Conservation (phyloP, 2,888 invertebrate genomes). For the Archips crataeganus region DNA sequence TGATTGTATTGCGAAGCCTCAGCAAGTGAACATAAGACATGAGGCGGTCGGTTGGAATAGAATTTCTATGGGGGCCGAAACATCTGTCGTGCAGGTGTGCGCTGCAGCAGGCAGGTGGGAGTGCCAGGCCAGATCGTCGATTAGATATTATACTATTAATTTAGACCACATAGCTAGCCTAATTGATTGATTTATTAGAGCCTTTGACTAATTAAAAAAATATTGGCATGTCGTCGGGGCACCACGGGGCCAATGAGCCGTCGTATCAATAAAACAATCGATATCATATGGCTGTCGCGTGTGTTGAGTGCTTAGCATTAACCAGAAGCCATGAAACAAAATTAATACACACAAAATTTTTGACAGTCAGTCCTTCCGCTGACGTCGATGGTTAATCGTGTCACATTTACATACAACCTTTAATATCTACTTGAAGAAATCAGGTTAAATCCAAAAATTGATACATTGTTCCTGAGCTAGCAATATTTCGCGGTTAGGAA, state of each 20-base stretch:
- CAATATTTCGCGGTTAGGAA: too few relatives aligned
- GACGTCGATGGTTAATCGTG: too few relatives aligned
- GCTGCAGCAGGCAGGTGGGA: constrained; percentile 49
- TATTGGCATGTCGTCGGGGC: background rate
- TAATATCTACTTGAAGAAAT: too few relatives aligned
- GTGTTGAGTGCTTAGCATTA: too few relatives aligned
- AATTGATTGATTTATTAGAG: constrained; percentile 15
- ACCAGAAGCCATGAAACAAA: too few relatives aligned
- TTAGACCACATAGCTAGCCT: constrained; percentile 3
- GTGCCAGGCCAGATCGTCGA: constrained; percentile 43
- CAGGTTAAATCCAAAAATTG: too few relatives aligned
- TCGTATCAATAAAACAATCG: background rate
- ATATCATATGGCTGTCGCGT: too few relatives aligned
- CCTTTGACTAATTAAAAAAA: background rate
- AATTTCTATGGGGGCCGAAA: constrained; percentile 49
- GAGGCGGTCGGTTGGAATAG: constrained; percentile 23
- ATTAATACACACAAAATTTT: too few relatives aligned
- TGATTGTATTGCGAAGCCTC: constrained; percentile 1
- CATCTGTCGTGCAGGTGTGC: constrained; percentile 79
- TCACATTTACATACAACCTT: too few relatives aligned
- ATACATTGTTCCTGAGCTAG: too few relatives aligned
- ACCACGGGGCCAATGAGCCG: background rate
- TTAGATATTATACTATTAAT: background rate
- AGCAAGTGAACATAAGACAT: background rate
- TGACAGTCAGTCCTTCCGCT: too few relatives aligned